Evolutionary conservation across 2,888 invertebrate genomes (phyloP), one percentile per base, ranked within the genome.

Genomic region (Sinohyriopsis cumingii): DNA sequence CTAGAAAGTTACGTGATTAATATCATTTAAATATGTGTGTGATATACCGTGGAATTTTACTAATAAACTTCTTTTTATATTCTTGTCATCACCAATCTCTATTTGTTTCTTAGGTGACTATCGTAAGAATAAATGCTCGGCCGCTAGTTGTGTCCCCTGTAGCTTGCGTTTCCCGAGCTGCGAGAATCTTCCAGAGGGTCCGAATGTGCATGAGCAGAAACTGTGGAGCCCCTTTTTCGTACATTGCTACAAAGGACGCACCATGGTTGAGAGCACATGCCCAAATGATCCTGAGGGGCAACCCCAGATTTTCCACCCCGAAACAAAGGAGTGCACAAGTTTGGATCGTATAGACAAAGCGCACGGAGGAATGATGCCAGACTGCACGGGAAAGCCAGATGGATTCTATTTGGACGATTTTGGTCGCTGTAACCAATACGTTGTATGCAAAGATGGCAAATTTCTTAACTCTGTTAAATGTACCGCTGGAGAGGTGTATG

Each of bases 361-460:
- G 0, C 79, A 79, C 55, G 83, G 83, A 0, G 82, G 82, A 60
- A 68, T 69, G 62, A 76, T 76, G 68, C 77, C 73, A 9, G 73
- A 73, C 63, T 83, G 83, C 68, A 59, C 53, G 1, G 65, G 67
- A 5, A 73, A 72, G 57, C 45, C 59, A 0, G 78, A 82, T 69
- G 83, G 83, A 1, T 67, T 73, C 61, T 78, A 80, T 57, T 71
- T 75, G 24, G 84, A 84, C 59, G 73, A 76, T 7, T 77, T 76
- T 53, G 82, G 82, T 1, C 73, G 81, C 19, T 84, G 84, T 67
- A 72, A 80, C 45, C 79, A 81, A 56, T 84, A 80, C 68, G 74
- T 80, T 54, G 74, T 74, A 33, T 84, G 84, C 68, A 63, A 60
- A 33, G 63, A 68, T 22, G 76, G 76, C 20, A 57, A 59, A 15